These are phyloP conservation scores for Tetanocera ferruginea DNA, from an alignment of 2,888 invertebrate genomes.

Conservation along the genomic window DNA sequence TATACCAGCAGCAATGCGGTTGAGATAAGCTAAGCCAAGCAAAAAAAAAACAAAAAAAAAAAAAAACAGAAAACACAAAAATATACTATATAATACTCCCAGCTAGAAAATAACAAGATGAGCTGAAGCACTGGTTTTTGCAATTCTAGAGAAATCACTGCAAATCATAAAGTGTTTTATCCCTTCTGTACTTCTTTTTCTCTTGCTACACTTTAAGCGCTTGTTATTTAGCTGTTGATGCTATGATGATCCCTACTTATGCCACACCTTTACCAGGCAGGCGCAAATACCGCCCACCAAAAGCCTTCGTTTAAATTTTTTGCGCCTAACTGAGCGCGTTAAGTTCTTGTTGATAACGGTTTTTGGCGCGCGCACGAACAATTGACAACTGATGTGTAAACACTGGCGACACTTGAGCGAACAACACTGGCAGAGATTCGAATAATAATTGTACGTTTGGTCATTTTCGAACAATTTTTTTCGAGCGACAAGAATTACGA, in stretches of 20 bases:
- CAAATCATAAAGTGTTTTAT: not conserved
- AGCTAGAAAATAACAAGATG: not conserved
- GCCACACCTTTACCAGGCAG: not conserved
- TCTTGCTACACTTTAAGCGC: not conserved
- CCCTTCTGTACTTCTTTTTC: not conserved
- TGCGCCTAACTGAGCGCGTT: not conserved
- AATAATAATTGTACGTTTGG: not conserved
- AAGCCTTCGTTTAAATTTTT: not conserved
- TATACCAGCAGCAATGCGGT: not conserved
- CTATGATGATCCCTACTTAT: slow-evolving; percentile 15
- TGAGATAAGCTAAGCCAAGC: not conserved
- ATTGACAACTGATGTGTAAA: not conserved
- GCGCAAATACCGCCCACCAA: not conserved
- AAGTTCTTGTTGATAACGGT: not conserved
- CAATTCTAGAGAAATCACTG: slow-evolving; percentile 2
- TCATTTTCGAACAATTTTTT: not conserved
- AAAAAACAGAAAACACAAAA: no score
- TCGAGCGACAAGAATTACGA: not conserved
- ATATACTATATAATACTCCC: no score
- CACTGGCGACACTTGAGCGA: not conserved
- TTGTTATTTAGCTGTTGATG: slow-evolving; percentile 17
- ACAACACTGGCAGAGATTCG: not conserved
- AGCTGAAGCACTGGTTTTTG: not conserved
- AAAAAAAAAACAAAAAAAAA: not conserved
- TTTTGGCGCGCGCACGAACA: not conserved